phyloP scores from a whole-genome alignment of 2,113 vertebrate genomes.

The Lagopus leucura region DNA sequence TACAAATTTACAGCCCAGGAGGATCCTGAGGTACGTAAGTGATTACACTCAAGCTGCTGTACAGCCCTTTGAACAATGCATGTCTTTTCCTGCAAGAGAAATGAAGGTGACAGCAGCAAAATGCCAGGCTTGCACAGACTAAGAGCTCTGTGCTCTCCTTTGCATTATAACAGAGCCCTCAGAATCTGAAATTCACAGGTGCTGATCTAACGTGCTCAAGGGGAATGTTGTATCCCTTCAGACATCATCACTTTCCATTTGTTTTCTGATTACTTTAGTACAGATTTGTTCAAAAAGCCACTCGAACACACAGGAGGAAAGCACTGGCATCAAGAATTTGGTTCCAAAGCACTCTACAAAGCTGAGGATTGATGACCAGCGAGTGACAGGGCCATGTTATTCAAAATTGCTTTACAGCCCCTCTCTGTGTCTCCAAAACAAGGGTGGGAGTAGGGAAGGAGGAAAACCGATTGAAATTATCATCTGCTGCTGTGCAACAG shows the following conservation, averaged over 20 bases:
- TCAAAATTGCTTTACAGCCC: neutral
- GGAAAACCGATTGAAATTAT: neutral
- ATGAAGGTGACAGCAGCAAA: neutral
- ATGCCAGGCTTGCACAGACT: neutral
- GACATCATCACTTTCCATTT: neutral
- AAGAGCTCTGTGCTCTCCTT: neutral
- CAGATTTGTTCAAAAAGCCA: neutral
- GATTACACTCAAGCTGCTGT: neutral
- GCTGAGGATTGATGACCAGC: neutral
- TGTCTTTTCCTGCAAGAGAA: neutral
- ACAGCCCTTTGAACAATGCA: neutral
- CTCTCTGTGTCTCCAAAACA: neutral
- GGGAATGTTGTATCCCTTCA: neutral
- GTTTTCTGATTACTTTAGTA: rapidly evolving
- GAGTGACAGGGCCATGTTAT: neutral
- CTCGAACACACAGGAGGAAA: neutral
- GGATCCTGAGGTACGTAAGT: neutral
- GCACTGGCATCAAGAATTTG: neutral
- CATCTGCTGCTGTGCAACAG: conserved; percentile 1
- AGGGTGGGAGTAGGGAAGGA: neutral
- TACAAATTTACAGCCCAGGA: neutral
- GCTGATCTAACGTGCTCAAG: neutral
- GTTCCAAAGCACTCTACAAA: neutral
- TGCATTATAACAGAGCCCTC: neutral
- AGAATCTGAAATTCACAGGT: neutral